phyloP scores from a whole-genome alignment of 2,888 invertebrate genomes.

The Spilarctia lutea region DNA sequence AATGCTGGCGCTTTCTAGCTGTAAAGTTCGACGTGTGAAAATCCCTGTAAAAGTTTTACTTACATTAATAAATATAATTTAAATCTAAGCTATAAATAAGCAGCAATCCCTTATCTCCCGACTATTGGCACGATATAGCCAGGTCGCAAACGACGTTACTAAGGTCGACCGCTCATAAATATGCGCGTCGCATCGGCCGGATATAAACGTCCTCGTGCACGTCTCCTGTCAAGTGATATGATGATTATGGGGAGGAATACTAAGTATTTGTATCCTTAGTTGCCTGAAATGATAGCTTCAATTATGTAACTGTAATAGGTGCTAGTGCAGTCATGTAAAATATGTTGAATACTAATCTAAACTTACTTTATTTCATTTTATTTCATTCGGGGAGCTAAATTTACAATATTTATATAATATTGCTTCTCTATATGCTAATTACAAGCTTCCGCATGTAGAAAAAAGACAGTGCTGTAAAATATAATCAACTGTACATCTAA shows the following conservation, averaged over 20 bases:
- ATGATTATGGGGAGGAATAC: conserved; percentile 40
- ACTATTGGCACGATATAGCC: conserved; percentile 10
- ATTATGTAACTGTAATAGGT: neutral
- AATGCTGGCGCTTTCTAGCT: too few species aligned
- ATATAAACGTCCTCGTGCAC: conserved; percentile 37
- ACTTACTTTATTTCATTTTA: too few species aligned
- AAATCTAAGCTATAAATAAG: conserved; percentile 15
- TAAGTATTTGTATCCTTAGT: conserved; percentile 21
- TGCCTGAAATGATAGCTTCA: neutral
- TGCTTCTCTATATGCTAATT: too few species aligned
- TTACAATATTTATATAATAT: too few species aligned
- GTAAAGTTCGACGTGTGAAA: too few species aligned
- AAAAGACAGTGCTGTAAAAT: too few species aligned
- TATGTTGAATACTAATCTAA: neutral
- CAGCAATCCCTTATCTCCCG: conserved; percentile 24
- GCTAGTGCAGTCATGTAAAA: neutral
- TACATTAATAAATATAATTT: conserved; percentile 1
- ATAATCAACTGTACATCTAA: too few species aligned
- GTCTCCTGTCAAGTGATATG: conserved; percentile 40
- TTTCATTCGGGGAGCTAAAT: too few species aligned
- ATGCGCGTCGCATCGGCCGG: conserved; percentile 35
- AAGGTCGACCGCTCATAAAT: conserved; percentile 32
- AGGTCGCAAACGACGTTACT: conserved; percentile 20
- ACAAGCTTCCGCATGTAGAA: too few species aligned
- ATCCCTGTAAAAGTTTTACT: too few species aligned